Base-by-base conservation (phyloP, 2,888 invertebrate species). In the Lasioglossum vierecki region DNA sequence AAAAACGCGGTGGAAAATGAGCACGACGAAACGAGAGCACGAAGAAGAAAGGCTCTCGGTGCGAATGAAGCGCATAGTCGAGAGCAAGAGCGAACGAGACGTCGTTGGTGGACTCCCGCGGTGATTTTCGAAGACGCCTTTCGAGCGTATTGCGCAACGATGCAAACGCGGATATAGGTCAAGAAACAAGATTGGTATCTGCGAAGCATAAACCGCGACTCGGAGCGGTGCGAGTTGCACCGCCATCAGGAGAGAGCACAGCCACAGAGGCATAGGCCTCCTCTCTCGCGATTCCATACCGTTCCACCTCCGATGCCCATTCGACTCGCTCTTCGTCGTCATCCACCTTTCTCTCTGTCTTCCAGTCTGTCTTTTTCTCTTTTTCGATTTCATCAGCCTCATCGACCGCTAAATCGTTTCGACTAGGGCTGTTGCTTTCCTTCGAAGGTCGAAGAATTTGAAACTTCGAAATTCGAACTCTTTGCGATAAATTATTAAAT, bases 111-210 rank as follows among this genome's bases (percentile, higher is more conserved):
- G 76, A 53, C 80, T 88, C 88, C 83, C 85, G 83, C 83, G 85
- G 87, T 84, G 90, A 92, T 92, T 93, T 91, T 92, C 93, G 92
- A 93, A 93, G 93, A 93, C 92, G 91, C 92, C 93, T 93, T 93
- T 92, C 90, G 92, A 91, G 88, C 78, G 77, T 83, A 89, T 95
- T 94, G 95, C 94, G 94, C 95, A 95, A 95, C 93, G 94, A 94
- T 93, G 94, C 94, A 93, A 94, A 94, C 92, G 93, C 94, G 94
- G 94, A 95, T 95, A 95, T 95, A 93, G 95, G 95, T 94, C 95
- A 95, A 94, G 94, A 95, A 95, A 93, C 93, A 94, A 95, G 95
- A 95, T 95, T 95, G 94, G 93, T 94, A 95, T 95, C 95, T 94
- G 92, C 89, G 76, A 86, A 87, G 89, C 91, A 88, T 88, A 80